phyloP scores from a whole-genome alignment of 35 echinoderm and acorn worm species.

The Heliocidaris erythrogramma region DNA sequence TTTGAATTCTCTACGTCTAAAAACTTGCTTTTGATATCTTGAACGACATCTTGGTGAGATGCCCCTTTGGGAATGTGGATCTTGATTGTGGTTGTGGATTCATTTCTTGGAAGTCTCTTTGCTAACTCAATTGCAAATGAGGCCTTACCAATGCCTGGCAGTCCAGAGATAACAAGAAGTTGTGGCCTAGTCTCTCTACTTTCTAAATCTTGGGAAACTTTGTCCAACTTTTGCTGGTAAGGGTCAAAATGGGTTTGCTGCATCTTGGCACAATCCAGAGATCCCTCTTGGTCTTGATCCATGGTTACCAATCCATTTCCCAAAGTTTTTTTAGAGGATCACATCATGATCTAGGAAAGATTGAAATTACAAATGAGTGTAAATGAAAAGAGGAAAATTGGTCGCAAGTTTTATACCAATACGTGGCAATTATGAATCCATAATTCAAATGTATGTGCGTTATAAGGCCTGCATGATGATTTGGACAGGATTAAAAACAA shows the following conservation, averaged over 20 bases:
- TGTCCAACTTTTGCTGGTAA: neutral
- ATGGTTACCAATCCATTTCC: neutral
- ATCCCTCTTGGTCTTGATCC: neutral
- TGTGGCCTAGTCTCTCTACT: neutral
- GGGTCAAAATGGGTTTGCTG: neutral
- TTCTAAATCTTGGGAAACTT: neutral
- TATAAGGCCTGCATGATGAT: no score
- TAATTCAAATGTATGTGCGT: no score
- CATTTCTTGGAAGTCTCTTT: slow-evolving; percentile 9
- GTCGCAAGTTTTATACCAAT: no score
- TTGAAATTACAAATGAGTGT: no score
- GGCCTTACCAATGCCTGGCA: neutral
- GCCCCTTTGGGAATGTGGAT: neutral
- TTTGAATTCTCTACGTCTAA: neutral
- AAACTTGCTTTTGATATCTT: neutral
- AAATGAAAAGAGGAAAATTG: no score
- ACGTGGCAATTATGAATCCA: no score
- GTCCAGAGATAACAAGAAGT: neutral
- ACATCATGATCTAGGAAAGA: neutral
- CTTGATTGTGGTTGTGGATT: neutral
- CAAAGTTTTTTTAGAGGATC: neutral
- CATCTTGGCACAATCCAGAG: neutral
- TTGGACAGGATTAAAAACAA: no score
- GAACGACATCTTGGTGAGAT: neutral
- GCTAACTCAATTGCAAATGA: neutral